phyloP scores from a whole-genome alignment of 2,797 vertebrate species.

The Hylomyscus alleni region DNA sequence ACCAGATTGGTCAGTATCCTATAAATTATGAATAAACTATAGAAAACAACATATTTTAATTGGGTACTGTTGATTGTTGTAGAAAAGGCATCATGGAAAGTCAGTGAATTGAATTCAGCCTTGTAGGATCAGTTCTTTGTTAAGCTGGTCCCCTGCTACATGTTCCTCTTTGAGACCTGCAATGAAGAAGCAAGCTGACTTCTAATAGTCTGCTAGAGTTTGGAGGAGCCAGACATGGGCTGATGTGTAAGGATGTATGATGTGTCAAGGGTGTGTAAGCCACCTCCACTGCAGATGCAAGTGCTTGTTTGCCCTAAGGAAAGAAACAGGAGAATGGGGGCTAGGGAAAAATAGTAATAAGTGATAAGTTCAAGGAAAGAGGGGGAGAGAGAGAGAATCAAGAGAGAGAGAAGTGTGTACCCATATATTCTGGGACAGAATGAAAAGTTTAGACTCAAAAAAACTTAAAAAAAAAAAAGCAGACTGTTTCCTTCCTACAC shows the following conservation, averaged over 20 bases:
- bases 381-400: not conserved
- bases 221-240: not conserved
- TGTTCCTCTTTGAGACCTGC: not conserved
- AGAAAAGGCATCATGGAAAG: not conserved
- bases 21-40: not conserved
- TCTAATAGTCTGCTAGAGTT: not conserved
- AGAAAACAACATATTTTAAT: not conserved
- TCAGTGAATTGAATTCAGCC: not conserved
- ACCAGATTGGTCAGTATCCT: not conserved
- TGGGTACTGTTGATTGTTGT: not conserved
- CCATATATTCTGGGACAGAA: not conserved
- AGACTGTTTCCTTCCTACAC: not conserved
- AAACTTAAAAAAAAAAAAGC: not conserved
- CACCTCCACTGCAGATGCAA: not conserved
- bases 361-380: not conserved
- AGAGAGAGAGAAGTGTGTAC: not conserved
- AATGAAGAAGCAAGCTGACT: not conserved
- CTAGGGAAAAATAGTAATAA: rapidly evolving
- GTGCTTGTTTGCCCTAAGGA: not conserved
- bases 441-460: too few species aligned
- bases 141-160: rapidly evolving
- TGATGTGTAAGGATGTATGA: not conserved
- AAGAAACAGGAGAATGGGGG: not conserved
- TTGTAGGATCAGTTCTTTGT: not conserved
- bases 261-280: not conserved